Evolutionary conservation across 2,888 invertebrate genomes (phyloP), one percentile per base, ranked within the genome.

Genomic region (Clostera curtula): DNA sequence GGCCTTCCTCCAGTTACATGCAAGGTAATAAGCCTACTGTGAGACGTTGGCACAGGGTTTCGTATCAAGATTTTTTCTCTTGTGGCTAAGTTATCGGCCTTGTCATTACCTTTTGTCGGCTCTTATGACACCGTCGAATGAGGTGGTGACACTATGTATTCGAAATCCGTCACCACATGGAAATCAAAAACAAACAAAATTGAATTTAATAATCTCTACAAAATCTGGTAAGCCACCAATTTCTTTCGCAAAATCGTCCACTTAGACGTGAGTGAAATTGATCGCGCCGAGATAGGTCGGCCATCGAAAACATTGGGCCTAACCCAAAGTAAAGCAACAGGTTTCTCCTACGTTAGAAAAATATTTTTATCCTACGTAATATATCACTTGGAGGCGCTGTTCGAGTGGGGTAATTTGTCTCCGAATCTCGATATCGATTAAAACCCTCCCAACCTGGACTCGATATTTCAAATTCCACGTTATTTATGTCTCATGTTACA

Each of bases 331-430:
- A 49, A 43, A 58, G 74, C 80, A 80, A 80, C 80, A 80, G 80
- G 80, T 80, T n/a, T n/a, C n/a, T n/a, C 39, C 56, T 51, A 43
- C 54, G 58, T 57, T 46, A 56, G 63, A 63, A 70, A 75, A 69
- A 77, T 76, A 77, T 77, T 80, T 74, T 74, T 69, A 74, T 71
- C 66, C 66, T 47, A 48, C 36, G 56, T 69, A 76, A 77, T 77
- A 71, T 79, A 77, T 77, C 77, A 75, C 68, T 65, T 47, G 40
- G 43, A 46, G 6, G 10, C 54, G 36, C 58, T 62, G 59, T 62
- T 61, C 38, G 57, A 68, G 66, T 53, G 64, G 34, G 39, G 49
- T 51, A 55, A 59, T 56, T 55, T 50, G 53, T 46, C 39, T 34
- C 24, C 36, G 12, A 42, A 41, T 36, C 52, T 61, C 49, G 49